A percentile compares a stretch with the other conserved stretches of the same genome.
Evolutionary conservation across 2,888 invertebrate genomes (phyloP).

Genomic region (Drosophila diplacantha): DNA sequence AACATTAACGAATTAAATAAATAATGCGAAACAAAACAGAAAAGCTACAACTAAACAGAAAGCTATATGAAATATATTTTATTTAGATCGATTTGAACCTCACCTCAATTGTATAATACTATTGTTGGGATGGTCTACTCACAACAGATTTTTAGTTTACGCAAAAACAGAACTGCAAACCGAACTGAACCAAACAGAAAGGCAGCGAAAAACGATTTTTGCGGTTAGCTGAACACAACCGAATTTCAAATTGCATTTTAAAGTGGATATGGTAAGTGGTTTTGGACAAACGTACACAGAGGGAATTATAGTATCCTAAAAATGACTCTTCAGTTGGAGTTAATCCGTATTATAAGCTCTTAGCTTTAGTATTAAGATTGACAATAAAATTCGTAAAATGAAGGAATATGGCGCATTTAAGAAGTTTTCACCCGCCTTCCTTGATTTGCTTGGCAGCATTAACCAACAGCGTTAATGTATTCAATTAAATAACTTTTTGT

Average conservation of each 20-base stretch:
- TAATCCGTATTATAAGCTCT: too few relatives aligned
- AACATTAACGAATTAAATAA: not conserved
- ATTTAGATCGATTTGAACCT: not conserved
- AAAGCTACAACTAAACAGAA: too few relatives aligned
- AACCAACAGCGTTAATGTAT: too few relatives aligned
- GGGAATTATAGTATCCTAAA: not conserved
- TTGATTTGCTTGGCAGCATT: too few relatives aligned
- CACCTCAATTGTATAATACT: not conserved
- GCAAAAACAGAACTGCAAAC: not conserved
- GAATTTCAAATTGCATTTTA: conserved; percentile 17
- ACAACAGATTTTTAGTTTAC: not conserved
- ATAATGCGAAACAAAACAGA: too few relatives aligned
- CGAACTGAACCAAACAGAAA: conserved; percentile 1
- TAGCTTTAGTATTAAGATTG: not conserved
- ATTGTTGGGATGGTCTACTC: not conserved
- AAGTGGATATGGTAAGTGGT: not conserved
- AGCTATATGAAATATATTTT: not conserved
- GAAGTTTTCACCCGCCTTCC: too few relatives aligned
- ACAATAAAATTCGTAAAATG: too few relatives aligned
- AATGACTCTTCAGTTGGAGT: too few relatives aligned
- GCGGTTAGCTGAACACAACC: conserved; percentile 21
- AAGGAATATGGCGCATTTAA: too few relatives aligned
- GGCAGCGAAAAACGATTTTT: conserved; percentile 1
- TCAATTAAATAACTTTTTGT: too few relatives aligned
- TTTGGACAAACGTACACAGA: not conserved